Evolutionary conservation across 2,113 vertebrate genomes (phyloP).

Genomic region (Planiliza haematocheilus): DNA sequence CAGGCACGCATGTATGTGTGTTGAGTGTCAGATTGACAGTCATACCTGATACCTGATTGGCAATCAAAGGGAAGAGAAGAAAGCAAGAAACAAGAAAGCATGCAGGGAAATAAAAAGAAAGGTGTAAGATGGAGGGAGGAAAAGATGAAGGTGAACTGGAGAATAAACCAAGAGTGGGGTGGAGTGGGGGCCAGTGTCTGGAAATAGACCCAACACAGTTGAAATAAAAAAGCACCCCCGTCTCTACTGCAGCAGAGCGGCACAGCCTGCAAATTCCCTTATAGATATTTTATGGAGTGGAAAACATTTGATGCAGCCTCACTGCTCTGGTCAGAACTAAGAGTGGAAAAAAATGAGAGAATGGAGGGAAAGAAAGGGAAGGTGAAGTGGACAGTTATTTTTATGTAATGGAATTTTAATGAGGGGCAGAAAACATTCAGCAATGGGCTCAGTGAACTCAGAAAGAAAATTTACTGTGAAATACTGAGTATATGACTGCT

Average conservation of each 20-base stretch:
- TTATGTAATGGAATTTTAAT: constrained; percentile 52
- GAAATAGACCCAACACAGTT: constrained; percentile 49
- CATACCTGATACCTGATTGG: too few relatives aligned
- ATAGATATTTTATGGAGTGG: constrained; percentile 69
- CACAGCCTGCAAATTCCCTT: constrained; percentile 48
- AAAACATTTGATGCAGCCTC: constrained; percentile 57
- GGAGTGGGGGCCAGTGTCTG: constrained; percentile 34
- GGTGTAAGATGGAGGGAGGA: constrained; percentile 10
- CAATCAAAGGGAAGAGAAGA: not conserved
- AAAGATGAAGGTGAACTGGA: constrained; percentile 25
- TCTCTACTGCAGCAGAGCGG: constrained; percentile 39
- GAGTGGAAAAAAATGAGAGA: constrained; percentile 4
- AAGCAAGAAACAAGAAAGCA: not conserved
- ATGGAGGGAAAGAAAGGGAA: not conserved
- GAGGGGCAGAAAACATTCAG: constrained; percentile 29
- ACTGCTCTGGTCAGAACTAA: constrained; percentile 41
- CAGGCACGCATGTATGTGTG: not conserved
- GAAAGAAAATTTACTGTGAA: constrained; percentile 21
- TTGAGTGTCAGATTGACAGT: constrained; percentile 51
- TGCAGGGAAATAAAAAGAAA: not conserved
- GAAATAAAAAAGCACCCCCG: constrained; percentile 34
- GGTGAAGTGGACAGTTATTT: constrained; percentile 47
- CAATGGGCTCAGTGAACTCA: constrained; percentile 34
- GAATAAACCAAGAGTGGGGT: constrained; percentile 18
- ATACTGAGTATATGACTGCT: too few relatives aligned